Conservation (phyloP, 1,140 invertebrate species). For the Calephelis nemesis region DNA sequence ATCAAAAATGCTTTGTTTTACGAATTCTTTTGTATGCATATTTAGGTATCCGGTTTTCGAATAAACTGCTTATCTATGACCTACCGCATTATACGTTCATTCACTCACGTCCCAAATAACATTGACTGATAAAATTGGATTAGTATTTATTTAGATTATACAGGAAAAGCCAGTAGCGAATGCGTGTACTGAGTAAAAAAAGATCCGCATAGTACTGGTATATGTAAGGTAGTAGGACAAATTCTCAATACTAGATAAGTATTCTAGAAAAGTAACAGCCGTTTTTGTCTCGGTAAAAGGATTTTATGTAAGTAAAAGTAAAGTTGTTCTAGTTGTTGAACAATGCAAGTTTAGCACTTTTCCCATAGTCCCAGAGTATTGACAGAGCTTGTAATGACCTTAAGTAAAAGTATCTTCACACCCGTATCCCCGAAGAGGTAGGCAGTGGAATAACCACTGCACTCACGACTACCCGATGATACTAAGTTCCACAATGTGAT, state of each 20-base stretch:
- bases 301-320: conserved; percentile 13
- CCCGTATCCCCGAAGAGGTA: too few species aligned
- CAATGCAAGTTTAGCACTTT: conserved; percentile 6
- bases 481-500: too few species aligned
- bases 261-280: conserved; percentile 12
- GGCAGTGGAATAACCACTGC: too few species aligned
- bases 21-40: too few species aligned
- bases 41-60: too few species aligned
- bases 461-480: too few species aligned
- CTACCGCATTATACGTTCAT: neutral
- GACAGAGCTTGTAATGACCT: too few species aligned
- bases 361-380: neutral
- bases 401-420: too few species aligned
- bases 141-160: neutral
- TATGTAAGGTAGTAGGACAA: conserved; percentile 14
- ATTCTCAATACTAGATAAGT: conserved; percentile 11
- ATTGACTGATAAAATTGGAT: neutral
- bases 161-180: neutral
- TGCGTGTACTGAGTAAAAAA: neutral
- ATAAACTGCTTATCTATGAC: neutral
- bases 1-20: neutral
- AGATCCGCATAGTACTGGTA: conserved; percentile 2
- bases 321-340: conserved; percentile 7
- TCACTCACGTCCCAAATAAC: neutral
- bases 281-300: conserved; percentile 12